phyloP scores from a whole-genome alignment of 2,888 invertebrate genomes.

The Microplitis manilae region DNA sequence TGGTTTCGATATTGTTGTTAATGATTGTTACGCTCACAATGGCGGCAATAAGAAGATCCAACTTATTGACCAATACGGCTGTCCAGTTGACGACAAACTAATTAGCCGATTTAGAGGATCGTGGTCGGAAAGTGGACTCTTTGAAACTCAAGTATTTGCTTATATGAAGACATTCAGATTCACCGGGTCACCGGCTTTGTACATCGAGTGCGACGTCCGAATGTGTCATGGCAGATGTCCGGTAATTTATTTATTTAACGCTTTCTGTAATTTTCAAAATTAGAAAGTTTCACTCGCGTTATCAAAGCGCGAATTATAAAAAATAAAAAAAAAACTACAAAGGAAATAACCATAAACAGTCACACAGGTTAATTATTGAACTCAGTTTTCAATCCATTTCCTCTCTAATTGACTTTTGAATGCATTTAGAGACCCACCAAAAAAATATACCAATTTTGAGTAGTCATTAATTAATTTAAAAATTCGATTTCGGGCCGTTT shows the following conservation, averaged over 20 bases:
- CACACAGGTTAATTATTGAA: too few relatives aligned
- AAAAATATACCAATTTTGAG: too few relatives aligned
- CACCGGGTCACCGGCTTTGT: slow-evolving; percentile 93
- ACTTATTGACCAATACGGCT: slow-evolving; percentile 92
- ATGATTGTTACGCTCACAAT: slow-evolving; percentile 95
- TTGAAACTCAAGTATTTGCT: slow-evolving; percentile 94
- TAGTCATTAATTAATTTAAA: too few relatives aligned
- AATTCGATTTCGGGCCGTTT: too few relatives aligned
- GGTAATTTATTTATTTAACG: slow-evolving; percentile 72
- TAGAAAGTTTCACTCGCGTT: too few relatives aligned
- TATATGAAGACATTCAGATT: slow-evolving; percentile 96
- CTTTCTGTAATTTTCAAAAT: too few relatives aligned
- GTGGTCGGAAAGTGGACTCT: slow-evolving; percentile 92
- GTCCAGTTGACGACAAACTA: slow-evolving; percentile 93
- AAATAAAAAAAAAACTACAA: too few relatives aligned
- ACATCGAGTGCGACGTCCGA: slow-evolving; percentile 94
- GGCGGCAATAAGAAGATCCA: slow-evolving; percentile 93
- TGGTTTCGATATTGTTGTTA: slow-evolving; percentile 95
- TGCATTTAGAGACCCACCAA: too few relatives aligned
- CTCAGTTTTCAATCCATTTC: too few relatives aligned
- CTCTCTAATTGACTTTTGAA: too few relatives aligned
- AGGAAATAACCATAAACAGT: too few relatives aligned
- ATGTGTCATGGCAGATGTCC: slow-evolving; percentile 97
- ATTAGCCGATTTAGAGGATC: slow-evolving; percentile 93
- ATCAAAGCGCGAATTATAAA: too few relatives aligned